Evolutionary conservation across 2,888 invertebrate species (phyloP), one percentile per base, ranked within the genome.

Genomic region (Nysson spinosus): DNA sequence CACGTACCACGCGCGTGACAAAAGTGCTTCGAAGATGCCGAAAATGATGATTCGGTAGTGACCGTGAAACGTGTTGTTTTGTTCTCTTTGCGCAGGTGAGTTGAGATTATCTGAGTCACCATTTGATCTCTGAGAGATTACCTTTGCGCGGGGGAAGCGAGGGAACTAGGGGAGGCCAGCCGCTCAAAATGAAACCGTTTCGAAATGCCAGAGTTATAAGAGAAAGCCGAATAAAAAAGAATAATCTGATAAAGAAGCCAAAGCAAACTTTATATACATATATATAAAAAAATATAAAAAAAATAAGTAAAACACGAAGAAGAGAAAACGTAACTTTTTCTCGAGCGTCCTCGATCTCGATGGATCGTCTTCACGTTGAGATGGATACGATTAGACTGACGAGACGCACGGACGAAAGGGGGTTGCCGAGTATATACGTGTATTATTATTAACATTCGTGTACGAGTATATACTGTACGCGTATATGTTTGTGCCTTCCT

Each of bases 121-220:
- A 74, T 85, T 85, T 83, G 79, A 84, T 83, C 78, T 83, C 78
- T 82, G 80, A 85, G 67, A 77, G 73, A 76, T 79, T 75, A 83
- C 83, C 81, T 85, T 86, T 86, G 85, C 86, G 85, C 86, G 85
- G 87, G 86, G 87, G 86, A 86, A 86, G 86, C 84, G 83, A 85
- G 84, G 84, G 82, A 83, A 54, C 77, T 84, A 83, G 87, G 87
- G 67, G 85, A 86, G 84, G 87, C 87, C 86, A 87, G 87, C 87
- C 85, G 86, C 82, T 85, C 60, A 61, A 72, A 78, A 72, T 61
- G 54, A 57, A 56, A 63, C 20, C 52, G 55, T 61, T 55, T 47
- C 55, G 44, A 60, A 68, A 68, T 56, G 50, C 60, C 58, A 55
- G 56, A 67, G 22, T 58, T 39, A 54, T 62, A 46, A 54, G 64